phyloP scores from a whole-genome alignment of 2,888 invertebrate genomes.

The Artemia sinica region DNA sequence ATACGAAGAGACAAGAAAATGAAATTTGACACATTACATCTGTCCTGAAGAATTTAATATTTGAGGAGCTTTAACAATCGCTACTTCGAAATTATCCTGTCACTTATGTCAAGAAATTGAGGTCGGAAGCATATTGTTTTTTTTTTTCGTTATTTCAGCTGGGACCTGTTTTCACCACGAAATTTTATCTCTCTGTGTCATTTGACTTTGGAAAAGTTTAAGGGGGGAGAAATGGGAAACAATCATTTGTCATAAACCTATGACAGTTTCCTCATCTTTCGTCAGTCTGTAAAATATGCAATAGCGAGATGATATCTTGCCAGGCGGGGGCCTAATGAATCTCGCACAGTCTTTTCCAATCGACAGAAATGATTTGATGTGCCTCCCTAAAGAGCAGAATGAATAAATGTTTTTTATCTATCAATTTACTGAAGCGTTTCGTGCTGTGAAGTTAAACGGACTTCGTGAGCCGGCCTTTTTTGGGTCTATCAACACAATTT shows the following conservation, averaged over 20 bases:
- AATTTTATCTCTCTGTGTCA: constrained; percentile 14
- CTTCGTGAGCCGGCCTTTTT: constrained; percentile 3
- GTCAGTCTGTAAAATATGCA: constrained; percentile 14
- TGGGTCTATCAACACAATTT: not conserved
- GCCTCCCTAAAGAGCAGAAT: constrained; percentile 12
- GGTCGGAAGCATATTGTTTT: not conserved
- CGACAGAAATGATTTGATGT: constrained; percentile 14
- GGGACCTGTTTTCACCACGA: constrained; percentile 1
- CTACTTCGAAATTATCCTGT: no score
- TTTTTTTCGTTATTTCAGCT: constrained; percentile 10
- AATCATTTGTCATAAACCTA: not conserved
- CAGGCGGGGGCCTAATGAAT: constrained; percentile 14
- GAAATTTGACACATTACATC: no score
- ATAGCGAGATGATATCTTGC: constrained; percentile 11
- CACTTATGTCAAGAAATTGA: not conserved
- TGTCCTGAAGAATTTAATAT: no score
- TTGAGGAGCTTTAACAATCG: no score
- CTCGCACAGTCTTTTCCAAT: constrained; percentile 15
- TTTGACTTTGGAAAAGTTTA: constrained; percentile 14
- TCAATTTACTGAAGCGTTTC: constrained; percentile 8
- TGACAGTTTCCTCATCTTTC: constrained; percentile 14
- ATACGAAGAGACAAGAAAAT: no score
- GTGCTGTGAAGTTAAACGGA: constrained; percentile 13
- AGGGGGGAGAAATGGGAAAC: not conserved
- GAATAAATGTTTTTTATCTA: constrained; percentile 14